Percentiles rank a stretch among this genome's conserved stretches.
These are phyloP conservation scores for Ichneumoninae sp. DNA, from an alignment of 2,888 invertebrate species.

Conservation along the genomic window DNA sequence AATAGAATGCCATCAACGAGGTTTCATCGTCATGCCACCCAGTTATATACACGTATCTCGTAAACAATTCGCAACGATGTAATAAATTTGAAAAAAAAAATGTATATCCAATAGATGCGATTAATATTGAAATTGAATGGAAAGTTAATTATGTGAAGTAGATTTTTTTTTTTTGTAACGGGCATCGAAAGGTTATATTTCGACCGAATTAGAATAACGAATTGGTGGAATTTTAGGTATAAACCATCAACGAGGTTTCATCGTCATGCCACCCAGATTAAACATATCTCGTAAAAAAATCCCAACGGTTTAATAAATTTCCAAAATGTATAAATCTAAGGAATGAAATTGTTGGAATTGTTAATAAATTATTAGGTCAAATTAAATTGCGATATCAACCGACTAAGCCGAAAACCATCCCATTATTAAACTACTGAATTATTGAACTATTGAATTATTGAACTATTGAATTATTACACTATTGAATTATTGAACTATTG, in stretches of 20 bases:
- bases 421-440: background rate
- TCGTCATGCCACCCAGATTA: constrained; percentile 39
- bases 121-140: constrained; percentile 29
- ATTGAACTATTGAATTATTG: background rate
- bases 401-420: background rate
- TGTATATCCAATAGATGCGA: constrained; percentile 13
- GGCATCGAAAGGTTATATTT: no score
- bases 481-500: background rate
- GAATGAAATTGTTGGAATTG: no score
- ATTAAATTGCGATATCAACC: background rate
- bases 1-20: constrained; percentile 43
- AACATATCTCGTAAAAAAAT: constrained; percentile 52
- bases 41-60: constrained; percentile 20
- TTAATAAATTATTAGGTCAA: no score
- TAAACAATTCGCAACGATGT: constrained; percentile 53
- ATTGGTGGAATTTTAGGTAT: no score
- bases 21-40: constrained; percentile 42
- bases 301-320: constrained; percentile 5
- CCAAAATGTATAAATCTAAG: background rate
- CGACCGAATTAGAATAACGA: no score
- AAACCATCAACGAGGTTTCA: constrained; percentile 40
- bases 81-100: constrained; percentile 16
- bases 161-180: no score
- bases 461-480: background rate
- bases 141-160: background rate